Base-by-base conservation (phyloP, 2,888 invertebrate genomes). In the Aradus depressus region DNA sequence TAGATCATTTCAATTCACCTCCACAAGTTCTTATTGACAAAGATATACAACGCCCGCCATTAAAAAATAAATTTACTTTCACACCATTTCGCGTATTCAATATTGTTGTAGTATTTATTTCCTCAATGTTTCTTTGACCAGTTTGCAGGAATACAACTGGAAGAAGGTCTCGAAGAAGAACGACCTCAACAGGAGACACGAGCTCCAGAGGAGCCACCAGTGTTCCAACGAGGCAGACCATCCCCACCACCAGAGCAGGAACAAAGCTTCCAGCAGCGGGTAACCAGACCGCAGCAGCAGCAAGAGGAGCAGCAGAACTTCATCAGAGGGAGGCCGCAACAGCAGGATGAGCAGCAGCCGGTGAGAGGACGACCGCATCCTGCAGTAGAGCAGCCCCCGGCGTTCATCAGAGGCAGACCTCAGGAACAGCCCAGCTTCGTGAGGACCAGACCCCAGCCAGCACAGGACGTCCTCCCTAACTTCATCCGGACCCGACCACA, bases 341-440 rank as follows among this genome's bases (percentile, higher is more conserved):
- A 53, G 34, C 50, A 50, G 39, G 45, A 53, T 38, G 50, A 50
- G 32, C 50, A 50, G 39, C 53, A 53, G 18, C 50, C 50, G n/a
- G 53, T 53, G 4, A 44, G n/a, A n/a, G n/a, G 16, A 37, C 8
- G 12, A 16, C 12, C 37, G 14, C 14, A 8, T 16, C 37, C 37
- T n/a, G 8, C 10, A 14, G 16, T 18, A 2, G 16, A 12, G 8
- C 37, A 14, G 8, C 37, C 10, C 8, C 31, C 10, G 31, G 31
- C 31, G n/a, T 18, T 18, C 37, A 12, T 18, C 37, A 37, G 39
- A 26, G 28, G 25, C 23, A 50, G 50, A 19, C 42, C 50, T 10
- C 12, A 41, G n/a, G 22, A 26, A 6, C 42, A 50, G 16, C 25
- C 35, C 16, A 28, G 4, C 21, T 45, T 37, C 22, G 23, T 22